Evolutionary conservation across 1,140 invertebrate species (phyloP).

Genomic region (Drosophila elegans): DNA sequence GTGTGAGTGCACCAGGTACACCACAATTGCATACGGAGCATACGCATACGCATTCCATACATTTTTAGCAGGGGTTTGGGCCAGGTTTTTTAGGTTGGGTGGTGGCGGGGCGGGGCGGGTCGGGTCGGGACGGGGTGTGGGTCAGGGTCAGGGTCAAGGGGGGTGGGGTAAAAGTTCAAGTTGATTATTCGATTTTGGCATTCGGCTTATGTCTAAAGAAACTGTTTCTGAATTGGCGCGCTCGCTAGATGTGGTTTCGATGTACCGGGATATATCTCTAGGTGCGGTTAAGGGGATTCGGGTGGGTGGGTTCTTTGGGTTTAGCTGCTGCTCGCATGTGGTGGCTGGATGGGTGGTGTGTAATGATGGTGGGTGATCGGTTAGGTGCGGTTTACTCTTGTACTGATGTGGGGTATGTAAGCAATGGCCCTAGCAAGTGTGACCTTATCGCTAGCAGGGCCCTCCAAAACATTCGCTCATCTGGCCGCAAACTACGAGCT

Average conservation of each 20-base stretch:
- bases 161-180: constrained; percentile 69
- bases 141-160: constrained; percentile 21
- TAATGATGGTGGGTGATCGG: constrained; percentile 28
- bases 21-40: constrained; percentile 23
- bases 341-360: constrained; percentile 10
- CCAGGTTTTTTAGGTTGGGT: constrained; percentile 30
- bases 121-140: constrained; percentile 31
- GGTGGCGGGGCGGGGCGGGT: constrained; percentile 30
- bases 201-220: constrained; percentile 68
- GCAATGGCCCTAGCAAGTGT: constrained; percentile 42
- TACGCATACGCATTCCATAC: constrained; percentile 28
- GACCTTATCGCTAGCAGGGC: constrained; percentile 23
- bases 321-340: constrained; percentile 15
- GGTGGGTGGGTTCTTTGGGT: constrained; percentile 11
- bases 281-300: constrained; percentile 39
- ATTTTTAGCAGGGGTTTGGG: constrained; percentile 54
- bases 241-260: constrained; percentile 54
- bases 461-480: constrained; percentile 3
- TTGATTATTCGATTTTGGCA: constrained; percentile 81
- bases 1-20: constrained; percentile 34
- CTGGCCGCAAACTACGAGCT: constrained; percentile 8
- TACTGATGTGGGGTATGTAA: constrained; percentile 18
- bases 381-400: constrained; percentile 18
- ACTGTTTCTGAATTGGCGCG: constrained; percentile 39
- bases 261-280: constrained; percentile 17